These are phyloP conservation scores for Mustela nigripes DNA, from an alignment of 2,113 vertebrate species.

Conservation along the genomic window DNA sequence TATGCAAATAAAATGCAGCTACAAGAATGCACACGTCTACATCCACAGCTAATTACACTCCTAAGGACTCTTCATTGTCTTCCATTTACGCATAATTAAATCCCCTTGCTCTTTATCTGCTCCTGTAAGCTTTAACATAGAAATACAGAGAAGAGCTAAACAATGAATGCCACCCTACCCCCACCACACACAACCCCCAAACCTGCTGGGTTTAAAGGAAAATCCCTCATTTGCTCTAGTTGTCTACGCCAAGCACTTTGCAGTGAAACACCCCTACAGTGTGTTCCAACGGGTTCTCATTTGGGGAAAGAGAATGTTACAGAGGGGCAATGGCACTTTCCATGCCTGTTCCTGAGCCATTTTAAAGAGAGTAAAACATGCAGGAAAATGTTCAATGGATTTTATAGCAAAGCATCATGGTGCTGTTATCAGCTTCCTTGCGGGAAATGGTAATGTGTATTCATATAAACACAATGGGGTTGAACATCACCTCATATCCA, in stretches of 20 bases:
- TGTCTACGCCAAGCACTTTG: constrained; percentile 36
- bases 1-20: constrained; percentile 50
- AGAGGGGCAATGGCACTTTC: constrained; percentile 63
- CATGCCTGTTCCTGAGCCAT: constrained; percentile 55
- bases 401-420: constrained; percentile 81
- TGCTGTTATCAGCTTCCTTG: constrained; percentile 79
- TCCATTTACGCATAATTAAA: constrained; percentile 64
- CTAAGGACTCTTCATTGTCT: constrained; percentile 55
- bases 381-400: constrained; percentile 76
- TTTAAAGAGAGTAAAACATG: constrained; percentile 71
- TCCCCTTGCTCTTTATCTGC: constrained; percentile 49
- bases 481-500: constrained; percentile 78
- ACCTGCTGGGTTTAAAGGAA: constrained; percentile 52
- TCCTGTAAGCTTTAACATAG: constrained; percentile 56
- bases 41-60: constrained; percentile 57
- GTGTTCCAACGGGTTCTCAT: constrained; percentile 67
- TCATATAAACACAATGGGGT: constrained; percentile 83
- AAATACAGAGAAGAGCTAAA: background rate
- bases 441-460: constrained; percentile 79
- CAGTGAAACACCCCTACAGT: constrained; percentile 65
- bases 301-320: constrained; percentile 65
- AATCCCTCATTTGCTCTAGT: constrained; percentile 39
- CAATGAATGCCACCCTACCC: background rate
- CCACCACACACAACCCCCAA: background rate
- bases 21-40: constrained; percentile 2